Evolutionary conservation across 2,113 vertebrate species (phyloP).

Genomic region (Channa argus): DNA sequence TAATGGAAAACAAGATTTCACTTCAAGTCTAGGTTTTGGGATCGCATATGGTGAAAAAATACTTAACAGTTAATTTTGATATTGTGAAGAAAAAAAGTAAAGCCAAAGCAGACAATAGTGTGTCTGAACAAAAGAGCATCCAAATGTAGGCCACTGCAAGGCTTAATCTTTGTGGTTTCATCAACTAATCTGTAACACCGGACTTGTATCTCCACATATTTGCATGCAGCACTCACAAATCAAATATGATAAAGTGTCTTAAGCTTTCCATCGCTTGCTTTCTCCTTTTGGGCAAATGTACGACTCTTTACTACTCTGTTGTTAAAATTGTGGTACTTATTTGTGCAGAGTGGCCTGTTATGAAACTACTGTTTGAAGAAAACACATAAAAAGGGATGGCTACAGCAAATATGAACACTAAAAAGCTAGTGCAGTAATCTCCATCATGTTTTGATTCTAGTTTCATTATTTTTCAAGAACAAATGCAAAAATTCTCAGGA

Average conservation of each 20-base stretch:
- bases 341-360: not conserved
- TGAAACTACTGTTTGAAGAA: constrained; percentile 9
- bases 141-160: not conserved
- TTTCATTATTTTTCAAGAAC: constrained; percentile 29
- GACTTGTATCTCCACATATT: constrained; percentile 3
- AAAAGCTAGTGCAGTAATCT: constrained; percentile 17
- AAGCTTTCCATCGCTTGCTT: not conserved
- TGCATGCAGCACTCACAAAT: constrained; percentile 1
- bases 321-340: not conserved
- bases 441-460: constrained; percentile 6
- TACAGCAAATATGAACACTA: not conserved
- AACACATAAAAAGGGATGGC: not conserved
- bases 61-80: not conserved
- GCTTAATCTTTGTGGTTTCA: constrained; percentile 15
- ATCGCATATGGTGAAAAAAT: not conserved
- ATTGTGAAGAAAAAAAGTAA: not conserved
- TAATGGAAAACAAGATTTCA: constrained; percentile 1
- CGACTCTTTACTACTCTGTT: not conserved
- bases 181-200: constrained; percentile 17
- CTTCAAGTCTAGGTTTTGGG: not conserved
- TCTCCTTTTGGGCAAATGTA: not conserved
- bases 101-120: not conserved
- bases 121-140: not conserved
- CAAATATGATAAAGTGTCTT: not conserved
- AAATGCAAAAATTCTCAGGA: constrained; percentile 44